Percentiles rank a stretch among this genome's conserved stretches.
These are phyloP conservation scores for Epizoanthus fatuus DNA, from an alignment of 92 coral and sea anemone species.

Conservation along the genomic window DNA sequence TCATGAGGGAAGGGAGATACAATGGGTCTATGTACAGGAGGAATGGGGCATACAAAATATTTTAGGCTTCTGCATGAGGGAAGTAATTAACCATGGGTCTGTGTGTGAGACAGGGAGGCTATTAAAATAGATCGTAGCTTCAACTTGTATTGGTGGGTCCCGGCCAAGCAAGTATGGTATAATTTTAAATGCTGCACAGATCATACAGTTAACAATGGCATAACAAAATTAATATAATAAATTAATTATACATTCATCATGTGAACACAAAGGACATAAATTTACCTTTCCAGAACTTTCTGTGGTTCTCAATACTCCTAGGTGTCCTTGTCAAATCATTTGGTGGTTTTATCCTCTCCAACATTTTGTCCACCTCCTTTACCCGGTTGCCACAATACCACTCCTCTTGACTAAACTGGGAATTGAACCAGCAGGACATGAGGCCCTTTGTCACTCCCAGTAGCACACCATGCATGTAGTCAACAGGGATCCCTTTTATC, in stretches of 20 bases:
- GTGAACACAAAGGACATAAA: conserved; percentile 25
- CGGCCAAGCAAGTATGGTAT: too few species aligned
- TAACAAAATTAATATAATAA: too few species aligned
- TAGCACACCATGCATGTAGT: conserved; percentile 66
- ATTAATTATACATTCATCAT: too few species aligned
- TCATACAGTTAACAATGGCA: too few species aligned
- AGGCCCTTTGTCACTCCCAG: conserved; percentile 60
- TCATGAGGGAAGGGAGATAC: too few species aligned
- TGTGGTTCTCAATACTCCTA: conserved; percentile 60
- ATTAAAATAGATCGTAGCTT: too few species aligned
- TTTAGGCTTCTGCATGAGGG: too few species aligned
- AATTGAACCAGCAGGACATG: conserved; percentile 50
- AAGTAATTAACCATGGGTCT: too few species aligned
- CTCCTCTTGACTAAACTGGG: conserved; percentile 37
- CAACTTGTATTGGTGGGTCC: too few species aligned
- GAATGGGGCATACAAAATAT: too few species aligned
- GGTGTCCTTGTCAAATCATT: conserved; percentile 65
- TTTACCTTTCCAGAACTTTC: conserved; percentile 59
- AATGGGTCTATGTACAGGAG: too few species aligned
- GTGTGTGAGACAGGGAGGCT: neutral
- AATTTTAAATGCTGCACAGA: too few species aligned
- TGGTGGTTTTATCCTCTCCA: conserved; percentile 57
- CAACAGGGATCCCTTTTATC: conserved; percentile 56
- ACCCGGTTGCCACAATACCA: conserved; percentile 57
- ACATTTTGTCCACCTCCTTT: conserved; percentile 51